These are phyloP conservation scores for Zonitis immaculata DNA, from an alignment of 2,888 invertebrate genomes.

Conservation along the genomic window DNA sequence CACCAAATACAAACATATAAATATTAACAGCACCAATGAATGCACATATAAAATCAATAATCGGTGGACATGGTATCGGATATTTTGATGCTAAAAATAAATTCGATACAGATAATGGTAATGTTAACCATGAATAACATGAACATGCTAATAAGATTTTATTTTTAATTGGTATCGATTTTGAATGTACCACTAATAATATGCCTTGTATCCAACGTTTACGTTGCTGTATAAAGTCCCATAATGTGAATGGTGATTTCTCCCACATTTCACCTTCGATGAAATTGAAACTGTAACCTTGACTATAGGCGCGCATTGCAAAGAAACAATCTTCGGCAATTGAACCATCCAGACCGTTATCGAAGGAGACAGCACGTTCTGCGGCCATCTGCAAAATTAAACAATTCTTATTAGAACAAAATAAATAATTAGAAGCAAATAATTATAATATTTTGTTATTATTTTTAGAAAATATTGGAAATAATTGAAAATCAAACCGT, in stretches of 20 bases:
- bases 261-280: constrained; percentile 99
- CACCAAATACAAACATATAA: constrained; percentile 97
- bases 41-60: constrained; percentile 81
- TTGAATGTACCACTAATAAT: constrained; percentile 81
- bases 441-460: too few species aligned
- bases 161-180: constrained; percentile 70
- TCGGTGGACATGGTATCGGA: constrained; percentile 80
- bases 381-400: constrained; percentile 67
- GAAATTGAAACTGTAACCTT: constrained; percentile 91
- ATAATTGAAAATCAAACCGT: too few species aligned
- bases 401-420: too few species aligned
- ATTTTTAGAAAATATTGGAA: too few species aligned
- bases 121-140: constrained; percentile 93
- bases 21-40: constrained; percentile 92
- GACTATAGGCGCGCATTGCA: constrained; percentile 88
- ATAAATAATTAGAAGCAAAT: too few species aligned
- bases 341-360: constrained; percentile 94
- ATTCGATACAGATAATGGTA: constrained; percentile 90
- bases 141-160: constrained; percentile 81
- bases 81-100: constrained; percentile 73
- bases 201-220: constrained; percentile 96
- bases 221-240: constrained; percentile 93
- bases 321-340: constrained; percentile 98
- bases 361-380: constrained; percentile 89
- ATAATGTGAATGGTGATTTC: constrained; percentile 91